phyloP scores from a whole-genome alignment of 1,140 invertebrate species.

The Lepeophtheirus salmonis region DNA sequence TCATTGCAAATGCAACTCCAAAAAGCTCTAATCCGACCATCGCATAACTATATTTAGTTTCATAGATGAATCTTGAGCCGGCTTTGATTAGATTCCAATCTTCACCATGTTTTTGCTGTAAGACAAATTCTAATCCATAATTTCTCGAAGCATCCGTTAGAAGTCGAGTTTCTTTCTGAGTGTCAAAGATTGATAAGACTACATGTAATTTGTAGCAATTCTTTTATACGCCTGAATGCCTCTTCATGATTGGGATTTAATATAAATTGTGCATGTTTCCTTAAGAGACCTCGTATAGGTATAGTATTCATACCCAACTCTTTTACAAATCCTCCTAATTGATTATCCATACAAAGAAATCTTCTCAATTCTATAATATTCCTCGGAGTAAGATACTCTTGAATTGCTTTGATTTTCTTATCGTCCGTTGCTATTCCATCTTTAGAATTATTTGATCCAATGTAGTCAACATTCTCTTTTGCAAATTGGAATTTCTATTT shows the following conservation, averaged over 20 bases:
- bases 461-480: not conserved
- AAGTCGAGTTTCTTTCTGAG: not conserved
- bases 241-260: not conserved
- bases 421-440: not conserved
- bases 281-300: not conserved
- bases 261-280: not conserved
- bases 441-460: not conserved
- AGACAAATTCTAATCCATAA: not conserved
- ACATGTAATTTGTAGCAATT: not conserved
- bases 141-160: not conserved
- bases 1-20: not conserved
- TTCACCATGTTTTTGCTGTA: not conserved
- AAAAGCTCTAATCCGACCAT: not conserved
- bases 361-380: not conserved
- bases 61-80: not conserved
- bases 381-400: not conserved
- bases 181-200: no score
- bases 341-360: not conserved
- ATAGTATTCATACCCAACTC: not conserved
- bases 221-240: no score
- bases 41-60: not conserved
- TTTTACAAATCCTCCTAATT: not conserved
- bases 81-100: not conserved
- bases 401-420: not conserved
- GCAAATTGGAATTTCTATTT: not conserved